Evolutionary conservation across 2,113 vertebrate species (phyloP), one percentile per base, ranked within the genome.

Genomic region (Eubucco bourcierii): DNA sequence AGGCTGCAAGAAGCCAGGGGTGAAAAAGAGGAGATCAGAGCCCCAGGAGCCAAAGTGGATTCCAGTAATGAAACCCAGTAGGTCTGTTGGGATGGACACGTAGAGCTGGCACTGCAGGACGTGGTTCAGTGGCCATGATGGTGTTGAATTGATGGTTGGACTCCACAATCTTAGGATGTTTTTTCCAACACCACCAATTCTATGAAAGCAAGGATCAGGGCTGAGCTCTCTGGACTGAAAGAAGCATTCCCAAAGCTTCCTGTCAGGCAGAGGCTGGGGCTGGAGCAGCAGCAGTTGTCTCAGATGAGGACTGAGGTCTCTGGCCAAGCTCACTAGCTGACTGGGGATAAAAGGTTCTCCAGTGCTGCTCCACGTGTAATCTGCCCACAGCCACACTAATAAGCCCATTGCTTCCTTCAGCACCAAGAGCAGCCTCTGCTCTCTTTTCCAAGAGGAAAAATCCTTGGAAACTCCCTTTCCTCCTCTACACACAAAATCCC

Each of bases 341-440:
- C 13, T 25, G 10, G 47, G 15, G 63, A 80, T 27, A 59, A 12
- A 29, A 72, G 50, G 9, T 65, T 18, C 50, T 41, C 55, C 60
- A 23, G 60, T 15, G 44, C 44, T 65, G 59, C 64, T 34, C 68
- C 56, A 15, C 12, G 1, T 4, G 39, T 78, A n/a, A 33, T 7
- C 34, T 6, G 12, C 47, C 37, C 58, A 24, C 2, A 76, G 68
- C 55, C 64, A 64, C 0, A 0, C 66, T 25, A 37, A 1, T 55
- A 63, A 79, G n/a, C 19, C 64, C 28, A 8, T 4, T 17, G 52
- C 53, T 64, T 31, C 25, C 58, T 39, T 65, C 37, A 18, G n/a
- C 76, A 46, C 59, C 28, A 27, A 17, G 8, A 70, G 53, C 61
- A 66, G 53, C 41, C 44, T 59, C 1, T 34, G 12, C n/a, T 63